Evolutionary conservation across 2,888 invertebrate species (phyloP), one percentile per base, ranked within the genome.

Genomic region (Acanthosepion pharaonis): DNA sequence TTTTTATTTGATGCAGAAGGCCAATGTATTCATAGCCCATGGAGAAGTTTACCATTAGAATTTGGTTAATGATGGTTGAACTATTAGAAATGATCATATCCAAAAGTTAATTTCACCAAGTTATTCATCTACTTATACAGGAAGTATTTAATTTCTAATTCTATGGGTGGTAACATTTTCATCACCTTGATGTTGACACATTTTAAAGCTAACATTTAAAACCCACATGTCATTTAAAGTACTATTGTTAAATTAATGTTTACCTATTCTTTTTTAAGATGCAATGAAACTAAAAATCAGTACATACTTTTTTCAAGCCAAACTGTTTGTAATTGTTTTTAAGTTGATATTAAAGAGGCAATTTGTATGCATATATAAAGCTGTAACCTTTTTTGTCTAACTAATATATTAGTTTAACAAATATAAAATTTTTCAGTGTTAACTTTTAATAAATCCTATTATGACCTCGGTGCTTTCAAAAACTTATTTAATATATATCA

Each of bases 181-280:
- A 78, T n/a, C n/a, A 78, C n/a, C n/a, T 78, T n/a, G 25, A 64
- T 64, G 64, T 64, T 64, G 78, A 28, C 78, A 78, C n/a, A 78
- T 78, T 78, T 8, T 78, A n/a, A 78, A 78, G 78, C n/a, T 78
- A 78, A 78, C 78, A 78, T 78, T 78, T 78, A 78, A 78, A 78
- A 78, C 8, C n/a, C n/a, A n/a, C 78, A 9, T 78, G 78, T 78
- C n/a, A 78, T 78, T n/a, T 78, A 78, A 78, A 28, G 9, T 11
- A 78, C 11, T 78, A 78, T 78, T 78, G 78, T 78, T 78, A 11
- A 78, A 78, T n/a, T 78, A 78, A n/a, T 78, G 78, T 78, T 78
- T 78, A 28, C 28, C 64, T 64, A 25, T 28, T 28, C 28, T 78
- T 8, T n/a, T 78, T n/a, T 78, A 78, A n/a, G 20, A 59, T 8